A percentile compares a stretch with the other conserved stretches of the same genome.
Conservation (phyloP, 2,888 invertebrate species). For the Zele albiditarsus region DNA sequence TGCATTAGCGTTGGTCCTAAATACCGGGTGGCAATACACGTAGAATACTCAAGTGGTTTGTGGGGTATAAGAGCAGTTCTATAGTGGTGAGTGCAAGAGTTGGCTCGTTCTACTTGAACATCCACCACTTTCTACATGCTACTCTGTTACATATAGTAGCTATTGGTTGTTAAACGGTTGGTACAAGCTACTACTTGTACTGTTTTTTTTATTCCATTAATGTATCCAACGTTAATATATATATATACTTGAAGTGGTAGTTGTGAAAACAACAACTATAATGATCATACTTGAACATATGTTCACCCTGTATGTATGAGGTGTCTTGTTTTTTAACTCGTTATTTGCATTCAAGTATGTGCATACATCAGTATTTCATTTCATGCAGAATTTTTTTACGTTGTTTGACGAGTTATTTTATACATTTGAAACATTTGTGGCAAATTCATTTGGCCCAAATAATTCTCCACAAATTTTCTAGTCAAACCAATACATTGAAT, state of each 20-base stretch:
- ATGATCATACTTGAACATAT: neutral
- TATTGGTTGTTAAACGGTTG: neutral
- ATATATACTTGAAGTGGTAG: neutral
- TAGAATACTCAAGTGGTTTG: slow-evolving; percentile 60
- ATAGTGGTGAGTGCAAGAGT: slow-evolving; percentile 8
- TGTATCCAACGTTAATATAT: neutral
- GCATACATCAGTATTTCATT: too few species aligned
- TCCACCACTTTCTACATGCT: slow-evolving; percentile 38
- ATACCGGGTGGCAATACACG: slow-evolving; percentile 59
- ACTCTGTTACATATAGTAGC: neutral
- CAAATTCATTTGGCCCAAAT: too few species aligned
- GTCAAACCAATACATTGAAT: too few species aligned
- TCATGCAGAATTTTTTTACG: too few species aligned
- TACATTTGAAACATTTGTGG: too few species aligned
- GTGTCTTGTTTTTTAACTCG: too few species aligned
- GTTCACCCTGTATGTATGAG: too few species aligned
- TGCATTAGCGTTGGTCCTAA: slow-evolving; percentile 63
- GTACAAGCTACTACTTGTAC: slow-evolving; percentile 11
- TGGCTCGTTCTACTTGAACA: slow-evolving; percentile 37
- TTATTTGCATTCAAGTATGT: too few species aligned
- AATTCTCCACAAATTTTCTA: too few species aligned
- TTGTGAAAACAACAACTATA: neutral
- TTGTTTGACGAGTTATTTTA: too few species aligned
- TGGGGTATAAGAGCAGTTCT: neutral
- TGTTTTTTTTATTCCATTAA: neutral